Conservation (phyloP, 37 sponge, comb jelly and placozoan genomes). For the Mnemiopsis leidyi region DNA sequence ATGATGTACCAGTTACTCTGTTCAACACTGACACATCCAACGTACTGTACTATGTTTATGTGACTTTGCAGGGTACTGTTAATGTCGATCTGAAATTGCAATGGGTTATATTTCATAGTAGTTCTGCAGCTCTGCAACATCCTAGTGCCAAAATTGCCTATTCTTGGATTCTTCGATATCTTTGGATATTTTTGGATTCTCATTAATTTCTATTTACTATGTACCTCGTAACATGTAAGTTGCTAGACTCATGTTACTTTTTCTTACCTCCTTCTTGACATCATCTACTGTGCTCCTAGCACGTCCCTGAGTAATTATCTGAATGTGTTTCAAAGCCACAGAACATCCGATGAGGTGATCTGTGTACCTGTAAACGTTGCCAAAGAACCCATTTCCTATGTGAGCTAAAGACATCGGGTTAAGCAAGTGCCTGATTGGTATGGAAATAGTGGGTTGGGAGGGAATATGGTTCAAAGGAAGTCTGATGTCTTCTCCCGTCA, state of each 20-base stretch:
- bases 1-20: constrained; percentile 25
- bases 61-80: constrained; percentile 13
- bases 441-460: background rate
- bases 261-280: constrained; percentile 21
- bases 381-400: background rate
- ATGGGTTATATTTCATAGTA: background rate
- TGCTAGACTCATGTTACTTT: background rate
- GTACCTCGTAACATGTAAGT: too few relatives aligned
- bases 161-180: too few relatives aligned
- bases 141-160: too few relatives aligned
- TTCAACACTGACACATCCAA: background rate
- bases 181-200: too few relatives aligned
- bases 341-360: background rate
- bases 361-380: constrained; percentile 35
- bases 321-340: constrained; percentile 33
- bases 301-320: background rate
- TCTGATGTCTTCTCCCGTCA: background rate
- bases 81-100: background rate
- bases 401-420: background rate
- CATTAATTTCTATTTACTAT: too few relatives aligned
- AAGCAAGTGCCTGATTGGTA: background rate
- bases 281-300: background rate
- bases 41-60: constrained; percentile 47
- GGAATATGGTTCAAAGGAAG: constrained; percentile 41
- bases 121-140: too few relatives aligned